phyloP scores from a whole-genome alignment of 2,888 invertebrate genomes.

The Carcina quercana region DNA sequence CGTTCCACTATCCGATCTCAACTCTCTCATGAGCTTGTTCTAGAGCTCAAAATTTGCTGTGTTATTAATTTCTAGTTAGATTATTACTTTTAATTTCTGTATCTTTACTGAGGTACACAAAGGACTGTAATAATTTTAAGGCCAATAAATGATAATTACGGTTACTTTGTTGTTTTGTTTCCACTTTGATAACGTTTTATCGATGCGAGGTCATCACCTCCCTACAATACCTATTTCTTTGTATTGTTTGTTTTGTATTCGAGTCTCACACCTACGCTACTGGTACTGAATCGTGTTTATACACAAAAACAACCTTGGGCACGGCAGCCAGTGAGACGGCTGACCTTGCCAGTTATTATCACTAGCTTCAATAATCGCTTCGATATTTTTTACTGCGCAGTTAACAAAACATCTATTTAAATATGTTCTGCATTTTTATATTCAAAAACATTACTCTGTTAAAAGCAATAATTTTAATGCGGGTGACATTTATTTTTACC shows the following conservation, averaged over 20 bases:
- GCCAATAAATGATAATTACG: conserved; percentile 43
- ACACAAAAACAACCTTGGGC: conserved; percentile 68
- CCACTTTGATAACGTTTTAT: conserved; percentile 7
- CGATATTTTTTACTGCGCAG: conserved; percentile 30
- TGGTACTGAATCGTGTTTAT: conserved; percentile 43
- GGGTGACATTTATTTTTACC: too few species aligned
- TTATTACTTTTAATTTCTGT: conserved; percentile 53
- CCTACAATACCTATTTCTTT: conserved; percentile 15
- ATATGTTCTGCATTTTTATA: too few species aligned
- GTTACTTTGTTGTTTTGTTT: conserved; percentile 26
- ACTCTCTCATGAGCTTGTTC: conserved; percentile 56
- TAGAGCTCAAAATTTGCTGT: conserved; percentile 63
- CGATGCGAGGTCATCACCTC: conserved; percentile 23
- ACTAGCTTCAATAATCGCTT: conserved; percentile 7
- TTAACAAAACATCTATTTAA: conserved; percentile 12
- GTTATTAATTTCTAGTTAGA: conserved; percentile 66
- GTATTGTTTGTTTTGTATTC: conserved; percentile 16
- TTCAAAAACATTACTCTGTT: too few species aligned
- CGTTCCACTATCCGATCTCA: conserved; percentile 66
- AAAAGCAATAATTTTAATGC: too few species aligned
- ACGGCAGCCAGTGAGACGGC: conserved; percentile 26
- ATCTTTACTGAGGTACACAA: conserved; percentile 39
- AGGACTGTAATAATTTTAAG: conserved; percentile 65
- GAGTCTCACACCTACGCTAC: conserved; percentile 14
- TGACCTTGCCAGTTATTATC: conserved; percentile 38